These are phyloP conservation scores for Clamator glandarius DNA, from an alignment of 2,797 vertebrate species.

Conservation along the genomic window DNA sequence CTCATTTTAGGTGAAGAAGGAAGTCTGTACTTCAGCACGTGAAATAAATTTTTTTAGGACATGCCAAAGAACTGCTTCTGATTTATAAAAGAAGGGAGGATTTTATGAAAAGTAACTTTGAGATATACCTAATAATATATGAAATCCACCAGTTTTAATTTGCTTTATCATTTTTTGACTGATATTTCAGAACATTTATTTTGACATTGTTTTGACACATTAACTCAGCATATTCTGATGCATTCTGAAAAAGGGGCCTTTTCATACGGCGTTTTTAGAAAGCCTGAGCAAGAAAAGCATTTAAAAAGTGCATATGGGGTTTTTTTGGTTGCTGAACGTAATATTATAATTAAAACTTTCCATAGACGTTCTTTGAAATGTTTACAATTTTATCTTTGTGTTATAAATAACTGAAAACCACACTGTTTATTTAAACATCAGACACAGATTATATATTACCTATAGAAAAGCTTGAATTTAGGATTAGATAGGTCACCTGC, in stretches of 20 bases:
- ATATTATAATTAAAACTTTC: not conserved
- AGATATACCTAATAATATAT: not conserved
- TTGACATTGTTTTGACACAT: not conserved
- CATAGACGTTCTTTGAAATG: not conserved
- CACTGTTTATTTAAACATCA: not conserved
- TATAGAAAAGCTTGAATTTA: not conserved
- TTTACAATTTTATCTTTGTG: not conserved
- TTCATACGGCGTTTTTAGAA: not conserved
- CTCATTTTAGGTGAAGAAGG: not conserved
- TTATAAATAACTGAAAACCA: not conserved
- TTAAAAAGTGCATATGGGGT: not conserved
- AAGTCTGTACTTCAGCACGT: not conserved
- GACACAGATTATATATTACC: not conserved
- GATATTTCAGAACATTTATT: not conserved
- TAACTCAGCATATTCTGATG: not conserved
- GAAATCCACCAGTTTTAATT: not conserved
- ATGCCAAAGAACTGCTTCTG: not conserved
- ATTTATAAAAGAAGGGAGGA: not conserved
- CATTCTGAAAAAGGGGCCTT: not conserved
- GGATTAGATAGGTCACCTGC: not conserved
- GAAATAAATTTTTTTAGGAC: not conserved
- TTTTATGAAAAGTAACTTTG: not conserved
- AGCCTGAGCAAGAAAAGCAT: not conserved
- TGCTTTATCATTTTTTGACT: not conserved
- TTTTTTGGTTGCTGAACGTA: not conserved